Percentiles rank a stretch among this genome's conserved stretches.
phyloP scores from a whole-genome alignment of 2,797 vertebrate species.

The Rhinophrynus dorsalis region DNA sequence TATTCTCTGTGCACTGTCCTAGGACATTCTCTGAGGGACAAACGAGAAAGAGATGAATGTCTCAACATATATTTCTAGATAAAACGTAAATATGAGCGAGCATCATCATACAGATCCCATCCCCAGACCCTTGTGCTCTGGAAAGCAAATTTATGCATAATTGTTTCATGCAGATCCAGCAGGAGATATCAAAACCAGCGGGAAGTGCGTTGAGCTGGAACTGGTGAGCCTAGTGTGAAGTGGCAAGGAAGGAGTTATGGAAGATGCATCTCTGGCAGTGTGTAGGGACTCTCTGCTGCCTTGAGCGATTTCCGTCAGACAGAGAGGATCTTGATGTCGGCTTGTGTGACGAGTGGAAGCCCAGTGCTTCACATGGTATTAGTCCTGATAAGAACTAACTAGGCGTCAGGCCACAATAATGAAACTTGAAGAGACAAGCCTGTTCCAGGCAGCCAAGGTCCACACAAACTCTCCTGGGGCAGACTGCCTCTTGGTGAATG shows the following conservation, averaged over 20 bases:
- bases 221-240: slow-evolving; percentile 46
- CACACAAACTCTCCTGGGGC: slow-evolving; percentile 51
- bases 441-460: slow-evolving; percentile 56
- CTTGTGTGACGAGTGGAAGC: slow-evolving; percentile 60
- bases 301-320: slow-evolving; percentile 56
- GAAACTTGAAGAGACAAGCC: slow-evolving; percentile 65
- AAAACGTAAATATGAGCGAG: neutral
- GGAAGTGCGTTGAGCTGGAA: slow-evolving; percentile 33
- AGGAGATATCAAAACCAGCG: slow-evolving; percentile 14
- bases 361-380: slow-evolving; percentile 68
- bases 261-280: slow-evolving; percentile 47
- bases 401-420: slow-evolving; percentile 63
- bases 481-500: slow-evolving; percentile 59
- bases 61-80: neutral
- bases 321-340: slow-evolving; percentile 60
- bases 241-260: slow-evolving; percentile 48
- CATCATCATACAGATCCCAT: neutral
- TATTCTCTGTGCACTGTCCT: no score
- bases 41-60: neutral
- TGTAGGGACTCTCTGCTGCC: slow-evolving; percentile 51
- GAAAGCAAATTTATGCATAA: slow-evolving; percentile 7
- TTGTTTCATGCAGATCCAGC: slow-evolving; percentile 7
- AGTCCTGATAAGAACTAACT: slow-evolving; percentile 69
- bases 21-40: no score
- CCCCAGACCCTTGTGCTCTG: neutral